These are phyloP conservation scores for Trichogramma evanescens DNA, from an alignment of 2,888 invertebrate genomes.

Conservation along the genomic window DNA sequence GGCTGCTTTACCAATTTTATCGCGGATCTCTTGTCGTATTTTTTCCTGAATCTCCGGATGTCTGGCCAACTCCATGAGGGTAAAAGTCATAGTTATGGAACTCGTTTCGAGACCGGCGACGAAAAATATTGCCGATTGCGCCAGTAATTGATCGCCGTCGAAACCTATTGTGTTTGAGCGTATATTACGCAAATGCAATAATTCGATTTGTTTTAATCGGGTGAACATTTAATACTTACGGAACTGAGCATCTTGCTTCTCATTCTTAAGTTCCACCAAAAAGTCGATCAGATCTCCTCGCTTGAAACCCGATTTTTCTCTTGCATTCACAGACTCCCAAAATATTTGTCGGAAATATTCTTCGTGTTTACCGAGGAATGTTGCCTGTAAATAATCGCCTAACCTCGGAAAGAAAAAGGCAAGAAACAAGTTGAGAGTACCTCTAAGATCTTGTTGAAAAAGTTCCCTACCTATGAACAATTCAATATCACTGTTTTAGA, in stretches of 20 bases:
- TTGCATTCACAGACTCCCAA: constrained; percentile 33
- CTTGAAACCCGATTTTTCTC: constrained; percentile 28
- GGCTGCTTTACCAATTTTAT: constrained; percentile 18
- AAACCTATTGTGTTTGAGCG: constrained; percentile 25
- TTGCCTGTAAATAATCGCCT: constrained; percentile 3
- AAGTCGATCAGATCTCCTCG: constrained; percentile 38
- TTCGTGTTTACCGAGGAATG: constrained; percentile 24
- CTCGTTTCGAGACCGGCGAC: constrained; percentile 36
- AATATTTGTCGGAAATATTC: constrained; percentile 36
- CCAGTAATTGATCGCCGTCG: constrained; percentile 32
- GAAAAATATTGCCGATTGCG: constrained; percentile 36
- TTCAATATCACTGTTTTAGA: constrained; percentile 36
- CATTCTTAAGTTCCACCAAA: constrained; percentile 32
- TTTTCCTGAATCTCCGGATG: constrained; percentile 32
- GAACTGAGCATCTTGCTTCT: constrained; percentile 25
- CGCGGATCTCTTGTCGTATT: constrained; percentile 27
- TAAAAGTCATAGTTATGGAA: constrained; percentile 29
- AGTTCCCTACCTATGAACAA: constrained; percentile 6
- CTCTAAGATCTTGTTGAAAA: neutral
- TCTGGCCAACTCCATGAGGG: constrained; percentile 33
- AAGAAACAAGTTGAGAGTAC: constrained; percentile 14
- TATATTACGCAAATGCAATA: neutral
- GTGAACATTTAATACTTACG: constrained; percentile 25
- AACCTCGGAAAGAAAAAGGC: constrained; percentile 34
- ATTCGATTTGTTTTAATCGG: neutral